Base-by-base conservation (phyloP, 2,888 invertebrate species). In the Eupithecia exiguata region DNA sequence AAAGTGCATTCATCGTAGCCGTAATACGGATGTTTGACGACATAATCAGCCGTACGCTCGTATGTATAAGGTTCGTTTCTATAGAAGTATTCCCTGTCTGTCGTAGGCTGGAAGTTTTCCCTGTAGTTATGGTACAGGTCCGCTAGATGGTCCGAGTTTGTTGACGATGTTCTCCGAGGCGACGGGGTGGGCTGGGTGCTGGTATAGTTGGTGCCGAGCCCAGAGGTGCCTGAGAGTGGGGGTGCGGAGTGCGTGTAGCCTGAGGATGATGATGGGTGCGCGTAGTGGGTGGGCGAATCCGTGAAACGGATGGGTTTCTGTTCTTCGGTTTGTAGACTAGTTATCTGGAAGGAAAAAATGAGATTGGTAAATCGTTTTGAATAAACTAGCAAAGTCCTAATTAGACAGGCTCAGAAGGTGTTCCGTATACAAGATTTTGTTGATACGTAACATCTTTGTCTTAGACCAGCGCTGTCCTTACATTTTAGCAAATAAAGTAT, bases 241-340 rank as follows among this genome's bases (percentile, higher is more conserved):
- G 85, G 92, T 0, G 91, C 95, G 0, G 95, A 95, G 74, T 94
- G 91, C 0, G 94, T 95, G 85, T 92, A 93, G 21, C 93, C 94
- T 0, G 94, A 94, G 0, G 94, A 93, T 0, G 95, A 93, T 66
- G 94, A 95, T 6, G 94, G 88, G 72, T 92, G 94, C 6, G 95
- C 94, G 88, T 96, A 96, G 84, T 96, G 97, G 74, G 96, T 96
- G 18, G 96, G 97, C 2, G 97, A 96, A 88, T 97, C 97, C 0
- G 97, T 96, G 89, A 97, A 97, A 72, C 97, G 93, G 68, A 97
- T 90, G 1, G 97, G 96, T 82, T 96, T 96, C 80, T 95, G 95
- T 77, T 96, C 96, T 70, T 95, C 95, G 25, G 93, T 86, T 83
- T 95, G 95, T 12, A 95, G 86, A 68, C 92, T 91, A 5, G 92